Evolutionary conservation across 2,797 vertebrate genomes (phyloP).

Genomic region (Phoeniculus purpureus): DNA sequence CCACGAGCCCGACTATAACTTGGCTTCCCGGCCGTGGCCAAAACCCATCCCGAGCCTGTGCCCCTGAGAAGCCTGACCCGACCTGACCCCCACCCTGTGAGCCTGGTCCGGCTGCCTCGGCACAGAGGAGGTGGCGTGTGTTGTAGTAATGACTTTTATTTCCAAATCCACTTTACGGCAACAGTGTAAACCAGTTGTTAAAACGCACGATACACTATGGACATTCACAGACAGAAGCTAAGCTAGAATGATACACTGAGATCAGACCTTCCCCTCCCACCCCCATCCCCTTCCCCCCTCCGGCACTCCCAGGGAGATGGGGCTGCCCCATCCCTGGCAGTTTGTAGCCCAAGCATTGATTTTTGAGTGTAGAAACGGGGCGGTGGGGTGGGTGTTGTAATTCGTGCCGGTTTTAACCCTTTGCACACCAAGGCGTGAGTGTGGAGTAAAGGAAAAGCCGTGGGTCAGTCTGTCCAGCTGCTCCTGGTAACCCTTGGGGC

Average conservation of each 20-base stretch:
- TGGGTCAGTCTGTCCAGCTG: not conserved
- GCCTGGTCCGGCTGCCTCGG: too few relatives aligned
- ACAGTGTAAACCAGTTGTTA: conserved; percentile 93
- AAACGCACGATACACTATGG: conserved; percentile 92
- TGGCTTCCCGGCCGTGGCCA: not conserved
- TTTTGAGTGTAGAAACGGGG: conserved; percentile 41
- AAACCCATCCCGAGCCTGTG: too few relatives aligned
- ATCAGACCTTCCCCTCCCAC: conserved; percentile 70
- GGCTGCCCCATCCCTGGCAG: conserved; percentile 75
- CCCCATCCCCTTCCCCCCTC: not conserved
- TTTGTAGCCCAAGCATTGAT: not conserved
- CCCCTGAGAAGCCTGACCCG: too few relatives aligned
- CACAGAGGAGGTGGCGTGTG: not conserved
- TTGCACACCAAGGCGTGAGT: conserved; percentile 53
- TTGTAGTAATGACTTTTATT: conserved; percentile 91
- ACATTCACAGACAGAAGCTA: conserved; percentile 91
- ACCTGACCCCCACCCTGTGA: not conserved
- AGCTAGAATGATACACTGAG: conserved; percentile 88
- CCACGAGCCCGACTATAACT: too few relatives aligned
- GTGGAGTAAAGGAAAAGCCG: conserved; percentile 10
- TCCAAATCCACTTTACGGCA: conserved; percentile 98
- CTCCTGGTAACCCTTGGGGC: not conserved
- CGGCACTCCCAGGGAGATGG: conserved; percentile 60
- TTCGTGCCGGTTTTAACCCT: conserved; percentile 60
- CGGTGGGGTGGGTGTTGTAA: not conserved